phyloP scores from a whole-genome alignment of 92 coral and sea anemone species.

The Diadumene lineata region DNA sequence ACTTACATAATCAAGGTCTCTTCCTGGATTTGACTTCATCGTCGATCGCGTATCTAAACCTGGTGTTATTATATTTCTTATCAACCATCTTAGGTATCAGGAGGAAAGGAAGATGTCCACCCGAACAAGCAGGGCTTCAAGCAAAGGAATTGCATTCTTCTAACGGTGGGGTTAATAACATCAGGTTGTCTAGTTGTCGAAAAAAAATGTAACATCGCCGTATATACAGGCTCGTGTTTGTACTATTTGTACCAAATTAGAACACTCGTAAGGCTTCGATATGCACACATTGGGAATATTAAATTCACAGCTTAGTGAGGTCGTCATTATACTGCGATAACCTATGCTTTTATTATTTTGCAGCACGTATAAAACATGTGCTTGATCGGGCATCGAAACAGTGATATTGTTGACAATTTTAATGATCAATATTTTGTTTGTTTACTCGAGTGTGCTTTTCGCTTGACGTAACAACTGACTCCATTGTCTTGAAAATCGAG shows the following conservation, averaged over 20 bases:
- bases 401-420: background rate
- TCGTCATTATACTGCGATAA: background rate
- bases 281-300: background rate
- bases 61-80: slow-evolving; percentile 7
- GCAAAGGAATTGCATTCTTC: slow-evolving; percentile 33
- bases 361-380: background rate
- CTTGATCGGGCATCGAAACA: background rate
- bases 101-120: slow-evolving; percentile 69
- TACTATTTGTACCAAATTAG: background rate
- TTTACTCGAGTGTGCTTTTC: slow-evolving; percentile 26
- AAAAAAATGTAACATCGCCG: background rate
- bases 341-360: too few species aligned
- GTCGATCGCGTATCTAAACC: slow-evolving; percentile 34
- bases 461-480: background rate
- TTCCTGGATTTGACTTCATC: background rate
- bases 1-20: background rate
- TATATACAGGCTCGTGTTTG: background rate
- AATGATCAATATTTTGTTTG: background rate
- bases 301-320: background rate
- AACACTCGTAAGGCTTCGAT: background rate
- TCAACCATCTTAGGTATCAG: slow-evolving; percentile 71
- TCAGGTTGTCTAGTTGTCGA: background rate
- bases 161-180: slow-evolving; percentile 38
- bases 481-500: background rate
- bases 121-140: slow-evolving; percentile 38